Evolutionary conservation across 35 echinoderm and acorn worm genomes (phyloP).

Genomic region (Ophioderma brevispina): DNA sequence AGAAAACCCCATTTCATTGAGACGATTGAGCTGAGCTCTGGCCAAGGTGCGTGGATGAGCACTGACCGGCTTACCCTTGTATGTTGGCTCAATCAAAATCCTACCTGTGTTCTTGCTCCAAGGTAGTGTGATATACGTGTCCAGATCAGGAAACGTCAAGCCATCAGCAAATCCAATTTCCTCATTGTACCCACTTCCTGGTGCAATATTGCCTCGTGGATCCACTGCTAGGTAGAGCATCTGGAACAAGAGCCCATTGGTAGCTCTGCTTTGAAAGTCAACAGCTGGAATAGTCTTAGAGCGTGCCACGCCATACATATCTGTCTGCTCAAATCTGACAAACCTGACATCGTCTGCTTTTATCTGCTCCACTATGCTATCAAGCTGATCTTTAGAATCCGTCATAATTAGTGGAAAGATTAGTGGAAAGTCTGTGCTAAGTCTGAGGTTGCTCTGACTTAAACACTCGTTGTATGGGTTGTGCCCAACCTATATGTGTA

Average conservation of each 20-base stretch:
- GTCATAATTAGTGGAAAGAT: too few relatives aligned
- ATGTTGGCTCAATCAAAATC: conserved; percentile 34
- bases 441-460: too few relatives aligned
- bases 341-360: too few relatives aligned
- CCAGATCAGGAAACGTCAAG: conserved; percentile 61
- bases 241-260: conserved; percentile 49
- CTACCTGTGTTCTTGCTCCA: conserved; percentile 59
- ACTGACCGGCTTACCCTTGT: not conserved
- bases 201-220: conserved; percentile 23
- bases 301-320: conserved; percentile 77
- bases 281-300: conserved; percentile 79
- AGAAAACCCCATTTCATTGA: conserved; percentile 41
- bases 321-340: conserved; percentile 77
- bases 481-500: too few relatives aligned
- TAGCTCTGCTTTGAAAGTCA: conserved; percentile 57
- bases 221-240: conserved; percentile 62
- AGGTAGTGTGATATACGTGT: conserved; percentile 66
- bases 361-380: too few relatives aligned
- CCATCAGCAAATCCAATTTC: conserved; percentile 66
- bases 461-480: too few relatives aligned
- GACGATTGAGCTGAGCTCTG: conserved; percentile 42
- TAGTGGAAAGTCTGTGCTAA: too few relatives aligned
- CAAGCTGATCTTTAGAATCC: too few relatives aligned
- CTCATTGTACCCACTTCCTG: conserved; percentile 36
- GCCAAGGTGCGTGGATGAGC: conserved; percentile 60